Conservation (phyloP, 1,140 invertebrate species). For the Periplaneta americana region DNA sequence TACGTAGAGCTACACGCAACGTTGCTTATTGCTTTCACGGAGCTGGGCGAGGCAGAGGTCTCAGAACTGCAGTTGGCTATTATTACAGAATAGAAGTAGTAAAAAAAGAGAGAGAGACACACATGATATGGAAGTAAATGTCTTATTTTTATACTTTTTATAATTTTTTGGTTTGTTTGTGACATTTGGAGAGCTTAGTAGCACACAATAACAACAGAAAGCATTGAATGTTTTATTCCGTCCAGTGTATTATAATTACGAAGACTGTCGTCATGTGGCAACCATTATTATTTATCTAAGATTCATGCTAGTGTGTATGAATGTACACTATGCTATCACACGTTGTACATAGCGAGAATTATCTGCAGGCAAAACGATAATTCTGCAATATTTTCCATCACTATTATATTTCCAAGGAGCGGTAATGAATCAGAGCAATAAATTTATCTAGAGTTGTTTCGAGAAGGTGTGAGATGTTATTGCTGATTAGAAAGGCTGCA, state of each 20-base stretch:
- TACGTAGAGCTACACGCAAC: slow-evolving; percentile 14
- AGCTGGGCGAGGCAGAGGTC: slow-evolving; percentile 15
- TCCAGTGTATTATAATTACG: slow-evolving; percentile 8
- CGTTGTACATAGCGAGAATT: slow-evolving; percentile 4
- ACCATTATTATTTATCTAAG: neutral
- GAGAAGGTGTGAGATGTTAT: slow-evolving; percentile 9
- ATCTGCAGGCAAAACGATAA: neutral
- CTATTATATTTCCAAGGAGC: neutral
- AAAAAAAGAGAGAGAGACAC: slow-evolving; percentile 9
- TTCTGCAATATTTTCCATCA: neutral
- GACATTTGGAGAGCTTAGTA: slow-evolving; percentile 4
- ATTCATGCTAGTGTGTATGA: slow-evolving; percentile 5
- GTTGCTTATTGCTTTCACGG: slow-evolving; percentile 16
- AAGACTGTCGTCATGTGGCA: neutral
- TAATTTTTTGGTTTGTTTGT: slow-evolving; percentile 12
- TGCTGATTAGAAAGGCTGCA: slow-evolving; percentile 14
- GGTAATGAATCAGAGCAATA: neutral
- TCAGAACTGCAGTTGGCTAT: slow-evolving; percentile 6
- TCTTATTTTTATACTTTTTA: slow-evolving; percentile 6
- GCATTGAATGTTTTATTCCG: slow-evolving; percentile 10
- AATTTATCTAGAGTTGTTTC: neutral
- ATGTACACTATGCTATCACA: slow-evolving; percentile 7
- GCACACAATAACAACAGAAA: slow-evolving; percentile 7
- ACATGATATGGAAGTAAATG: slow-evolving; percentile 19
- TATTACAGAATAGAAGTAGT: slow-evolving; percentile 4